phyloP scores from a whole-genome alignment of 1,140 invertebrate species.

The Aphaenogaster ashmeadi region DNA sequence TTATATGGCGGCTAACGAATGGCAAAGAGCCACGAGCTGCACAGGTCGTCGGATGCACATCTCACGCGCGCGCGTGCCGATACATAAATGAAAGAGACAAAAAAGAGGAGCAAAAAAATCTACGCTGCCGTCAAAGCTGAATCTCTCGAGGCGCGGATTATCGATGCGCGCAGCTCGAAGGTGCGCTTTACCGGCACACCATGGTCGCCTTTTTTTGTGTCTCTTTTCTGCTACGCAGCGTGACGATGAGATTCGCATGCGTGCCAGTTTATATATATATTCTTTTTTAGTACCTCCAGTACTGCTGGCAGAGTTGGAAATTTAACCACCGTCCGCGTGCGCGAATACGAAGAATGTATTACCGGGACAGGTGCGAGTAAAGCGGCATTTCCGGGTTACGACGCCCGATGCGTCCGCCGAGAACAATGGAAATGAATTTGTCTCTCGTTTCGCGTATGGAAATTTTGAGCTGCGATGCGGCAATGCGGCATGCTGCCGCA shows the following conservation, averaged over 20 bases:
- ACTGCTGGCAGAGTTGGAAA: constrained; percentile 29
- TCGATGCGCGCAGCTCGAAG: constrained; percentile 57
- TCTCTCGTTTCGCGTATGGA: constrained; percentile 54
- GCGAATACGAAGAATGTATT: constrained; percentile 54
- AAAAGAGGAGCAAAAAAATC: constrained; percentile 47
- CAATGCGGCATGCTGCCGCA: neutral
- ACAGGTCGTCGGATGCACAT: constrained; percentile 26
- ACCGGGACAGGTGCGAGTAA: constrained; percentile 59
- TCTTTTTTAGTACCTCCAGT: constrained; percentile 19
- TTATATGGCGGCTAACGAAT: constrained; percentile 64
- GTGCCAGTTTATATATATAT: constrained; percentile 33
- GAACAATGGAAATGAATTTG: constrained; percentile 64
- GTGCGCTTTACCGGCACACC: constrained; percentile 33
- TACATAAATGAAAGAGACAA: constrained; percentile 54
- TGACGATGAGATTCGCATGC: constrained; percentile 54
- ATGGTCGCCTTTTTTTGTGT: constrained; percentile 22
- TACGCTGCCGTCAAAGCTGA: constrained; percentile 46
- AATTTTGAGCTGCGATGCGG: constrained; percentile 38
- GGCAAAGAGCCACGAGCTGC: constrained; percentile 33
- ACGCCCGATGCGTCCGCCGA: constrained; percentile 52
- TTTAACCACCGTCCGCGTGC: constrained; percentile 39
- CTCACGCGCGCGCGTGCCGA: constrained; percentile 47
- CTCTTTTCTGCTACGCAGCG: constrained; percentile 23
- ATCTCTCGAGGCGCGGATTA: constrained; percentile 60
- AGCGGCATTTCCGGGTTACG: constrained; percentile 57